Evolutionary conservation across 2,113 vertebrate genomes (phyloP), one percentile per base, ranked within the genome.

Genomic region (Eurypyga helias): DNA sequence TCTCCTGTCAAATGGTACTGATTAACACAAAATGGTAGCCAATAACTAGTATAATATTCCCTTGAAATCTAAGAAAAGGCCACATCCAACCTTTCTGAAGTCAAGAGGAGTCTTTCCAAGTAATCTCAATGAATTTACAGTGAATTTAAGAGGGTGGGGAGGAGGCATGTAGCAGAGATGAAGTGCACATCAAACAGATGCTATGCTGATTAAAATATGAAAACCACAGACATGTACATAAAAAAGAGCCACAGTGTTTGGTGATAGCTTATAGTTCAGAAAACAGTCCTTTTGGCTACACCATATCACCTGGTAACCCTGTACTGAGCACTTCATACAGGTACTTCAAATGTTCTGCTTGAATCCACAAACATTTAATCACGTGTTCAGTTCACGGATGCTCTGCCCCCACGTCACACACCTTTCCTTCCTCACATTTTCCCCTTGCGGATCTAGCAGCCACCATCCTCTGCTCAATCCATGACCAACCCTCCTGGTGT

Each of bases 141-240:
- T 61, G 5, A 55, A 80, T 69, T 64, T 38, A 41, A 2, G 0
- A 31, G 8, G 2, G 1, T 0, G 0, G 14, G 31, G 19, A 75
- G 46, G 11, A 85, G 24, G 33, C 57, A 71, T 3, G 14, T 52
- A 88, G 67, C 7, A 76, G 28, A 65, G 79, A 76, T 43, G 34
- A 71, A 76, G 18, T 7, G 2, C 10, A 20, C 18, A 18, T 72
- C 79, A 49, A 91, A 76, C 18, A 72, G 57, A 61, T 28, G 13
- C 10, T 38, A 2, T 31, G 38, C 14, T 77, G 23, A 41, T 48
- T 85, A 57, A 87, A 90, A 34, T 57, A 64, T 6, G 33, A 86
- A 83, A 90, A 67, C 9, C 13, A 76, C 8, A 31, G 12, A 34
- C 5, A 17, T 13, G 4, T 38, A 64, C 16, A 23, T 34, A 4